These are phyloP conservation scores for Serripes groenlandicus DNA, from an alignment of 2,888 invertebrate species.

Conservation along the genomic window DNA sequence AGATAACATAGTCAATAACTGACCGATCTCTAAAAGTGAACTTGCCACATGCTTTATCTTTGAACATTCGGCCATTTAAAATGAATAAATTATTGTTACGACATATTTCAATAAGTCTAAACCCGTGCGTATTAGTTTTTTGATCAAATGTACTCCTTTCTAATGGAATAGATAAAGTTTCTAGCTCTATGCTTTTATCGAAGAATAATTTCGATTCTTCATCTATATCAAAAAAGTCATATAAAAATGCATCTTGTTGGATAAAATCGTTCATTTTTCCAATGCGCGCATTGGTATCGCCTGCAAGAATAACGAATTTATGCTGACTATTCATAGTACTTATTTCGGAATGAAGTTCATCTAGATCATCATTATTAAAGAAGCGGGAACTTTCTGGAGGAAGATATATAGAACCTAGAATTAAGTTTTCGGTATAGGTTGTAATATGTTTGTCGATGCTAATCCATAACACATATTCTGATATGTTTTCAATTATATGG, in stretches of 20 bases:
- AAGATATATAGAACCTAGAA: constrained; percentile 23
- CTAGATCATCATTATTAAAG: constrained; percentile 8
- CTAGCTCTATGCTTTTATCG: neutral
- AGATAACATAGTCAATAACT: constrained; percentile 38
- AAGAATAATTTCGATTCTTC: neutral
- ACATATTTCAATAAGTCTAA: constrained; percentile 22
- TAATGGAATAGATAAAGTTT: neutral
- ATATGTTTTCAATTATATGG: too few species aligned
- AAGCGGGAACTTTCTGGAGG: constrained; percentile 29
- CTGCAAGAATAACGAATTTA: constrained; percentile 11
- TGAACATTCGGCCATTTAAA: constrained; percentile 22
- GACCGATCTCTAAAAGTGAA: constrained; percentile 29
- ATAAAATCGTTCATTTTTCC: constrained; percentile 6
- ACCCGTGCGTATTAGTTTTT: constrained; percentile 27
- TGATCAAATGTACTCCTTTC: constrained; percentile 16
- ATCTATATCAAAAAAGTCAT: constrained; percentile 13
- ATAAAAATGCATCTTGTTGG: neutral
- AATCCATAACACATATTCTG: constrained; percentile 33
- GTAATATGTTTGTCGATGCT: constrained; percentile 8
- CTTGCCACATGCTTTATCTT: constrained; percentile 17
- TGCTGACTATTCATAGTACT: neutral
- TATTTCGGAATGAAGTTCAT: constrained; percentile 22
- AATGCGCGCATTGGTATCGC: constrained; percentile 14
- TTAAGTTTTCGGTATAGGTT: neutral
- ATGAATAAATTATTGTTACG: constrained; percentile 36